Conservation (phyloP, 2,797 vertebrate species). For the Crocidura indochinensis region DNA sequence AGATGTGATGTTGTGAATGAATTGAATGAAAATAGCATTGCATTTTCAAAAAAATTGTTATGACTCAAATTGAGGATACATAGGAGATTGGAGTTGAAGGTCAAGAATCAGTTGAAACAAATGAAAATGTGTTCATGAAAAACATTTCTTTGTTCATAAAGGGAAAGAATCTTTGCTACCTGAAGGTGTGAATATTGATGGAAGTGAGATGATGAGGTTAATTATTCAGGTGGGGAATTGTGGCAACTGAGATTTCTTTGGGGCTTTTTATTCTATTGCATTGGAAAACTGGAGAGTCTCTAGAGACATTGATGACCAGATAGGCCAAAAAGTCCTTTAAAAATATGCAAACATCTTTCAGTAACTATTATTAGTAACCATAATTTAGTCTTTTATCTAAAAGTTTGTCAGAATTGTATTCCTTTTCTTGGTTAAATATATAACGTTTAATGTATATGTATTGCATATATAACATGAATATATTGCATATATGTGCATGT, state of each 20-base stretch:
- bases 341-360: neutral
- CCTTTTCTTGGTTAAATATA: too few relatives aligned
- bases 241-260: neutral
- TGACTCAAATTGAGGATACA: neutral
- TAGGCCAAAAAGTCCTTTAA: neutral
- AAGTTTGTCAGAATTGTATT: too few relatives aligned
- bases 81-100: neutral
- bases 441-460: too few relatives aligned
- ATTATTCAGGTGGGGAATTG: neutral
- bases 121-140: too few relatives aligned
- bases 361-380: too few relatives aligned
- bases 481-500: too few relatives aligned
- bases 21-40: neutral
- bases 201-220: neutral
- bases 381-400: too few relatives aligned
- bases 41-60: constrained; percentile 10
- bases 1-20: constrained; percentile 29
- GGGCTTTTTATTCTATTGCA: neutral
- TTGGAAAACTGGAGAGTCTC: neutral
- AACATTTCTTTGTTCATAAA: neutral
- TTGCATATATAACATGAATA: too few relatives aligned
- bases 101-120: neutral
- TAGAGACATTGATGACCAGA: neutral
- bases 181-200: neutral
- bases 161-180: neutral